Evolutionary conservation across 2,888 invertebrate genomes (phyloP), one percentile per base, ranked within the genome.

Genomic region (Hololepta plana): DNA sequence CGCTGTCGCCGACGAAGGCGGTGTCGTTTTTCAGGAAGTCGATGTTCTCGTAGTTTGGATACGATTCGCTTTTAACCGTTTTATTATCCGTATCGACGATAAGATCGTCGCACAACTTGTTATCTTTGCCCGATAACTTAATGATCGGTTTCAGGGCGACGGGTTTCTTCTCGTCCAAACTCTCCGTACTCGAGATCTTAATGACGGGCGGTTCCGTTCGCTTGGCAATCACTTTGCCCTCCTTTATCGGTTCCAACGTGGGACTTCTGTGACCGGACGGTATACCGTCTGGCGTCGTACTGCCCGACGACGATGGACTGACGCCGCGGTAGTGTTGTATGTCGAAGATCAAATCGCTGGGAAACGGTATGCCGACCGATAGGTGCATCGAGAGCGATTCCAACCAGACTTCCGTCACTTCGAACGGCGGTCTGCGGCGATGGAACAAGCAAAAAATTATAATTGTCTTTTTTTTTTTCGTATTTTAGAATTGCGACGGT

Each of bases 361-460:
- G 74, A 26, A 70, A 46, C 0, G 71, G 57, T 31, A 63, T 65
- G 2, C 71, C 65, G 8, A 66, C 62, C 1, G 72, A 65, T 30
- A 79, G 53, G 42, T 79, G 74, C 62, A 73, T 70, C 12, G 73
- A 71, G 24, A 87, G 53, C 15, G 73, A 72, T 48, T 82, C 77
- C 27, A 88, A 56, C 88, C 90, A 88, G n/a, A 76, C 70, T 55
- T 82, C 77, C 49, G 87, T 68, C 16, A 81, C 72, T 46, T 88
- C 87, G 55, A 90, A 90, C 1, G 85, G 76, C 1, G 90, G 90
- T 43, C 87, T 81, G 30, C 10, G 45, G 12, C 4, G 21, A 10
- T 12, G 14, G 15, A n/a, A 4, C 16, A 14, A 17, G 11, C n/a
- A n/a, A n/a, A n/a, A n/a, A 14, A 12, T 20, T 17, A 29, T 15